A percentile compares a stretch with the other conserved stretches of the same genome.
phyloP scores from a whole-genome alignment of 1,140 invertebrate species.

The Drosophila pseudoobscura region DNA sequence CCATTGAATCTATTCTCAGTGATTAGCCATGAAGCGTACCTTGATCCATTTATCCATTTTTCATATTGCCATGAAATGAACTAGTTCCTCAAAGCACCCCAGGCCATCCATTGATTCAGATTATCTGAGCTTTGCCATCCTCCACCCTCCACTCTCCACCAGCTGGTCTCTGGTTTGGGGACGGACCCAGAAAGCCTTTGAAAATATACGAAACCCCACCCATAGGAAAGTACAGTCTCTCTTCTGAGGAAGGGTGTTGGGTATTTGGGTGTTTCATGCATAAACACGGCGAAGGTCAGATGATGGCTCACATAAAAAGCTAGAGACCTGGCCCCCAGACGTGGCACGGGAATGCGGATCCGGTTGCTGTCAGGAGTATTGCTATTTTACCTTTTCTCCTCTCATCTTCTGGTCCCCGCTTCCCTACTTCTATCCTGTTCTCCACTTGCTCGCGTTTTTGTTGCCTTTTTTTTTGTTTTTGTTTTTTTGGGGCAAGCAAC shows the following conservation, averaged over 20 bases:
- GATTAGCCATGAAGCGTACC: no score
- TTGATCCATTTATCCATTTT: no score
- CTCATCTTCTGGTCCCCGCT: not conserved
- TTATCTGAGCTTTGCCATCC: not conserved
- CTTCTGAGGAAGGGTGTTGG: not conserved
- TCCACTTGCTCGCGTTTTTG: not conserved
- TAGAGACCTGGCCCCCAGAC: slow-evolving; percentile 9
- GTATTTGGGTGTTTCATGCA: slow-evolving; percentile 38
- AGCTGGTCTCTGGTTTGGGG: not conserved
- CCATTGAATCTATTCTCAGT: no score
- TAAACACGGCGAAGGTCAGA: slow-evolving; percentile 61
- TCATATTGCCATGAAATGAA: no score
- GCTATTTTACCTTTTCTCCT: slow-evolving; percentile 25
- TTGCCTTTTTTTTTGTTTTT: not conserved
- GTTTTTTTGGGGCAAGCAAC: slow-evolving; percentile 43
- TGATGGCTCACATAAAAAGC: slow-evolving; percentile 46
- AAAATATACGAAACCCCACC: not conserved
- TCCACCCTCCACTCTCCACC: not conserved
- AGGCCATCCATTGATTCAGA: no score
- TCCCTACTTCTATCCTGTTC: no score
- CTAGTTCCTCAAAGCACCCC: no score
- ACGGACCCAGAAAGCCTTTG: not conserved
- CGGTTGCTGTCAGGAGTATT: not conserved
- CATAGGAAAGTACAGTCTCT: no score
- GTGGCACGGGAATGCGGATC: not conserved